Conservation (phyloP, 2,888 invertebrate species). For the Octodonta nipae region DNA sequence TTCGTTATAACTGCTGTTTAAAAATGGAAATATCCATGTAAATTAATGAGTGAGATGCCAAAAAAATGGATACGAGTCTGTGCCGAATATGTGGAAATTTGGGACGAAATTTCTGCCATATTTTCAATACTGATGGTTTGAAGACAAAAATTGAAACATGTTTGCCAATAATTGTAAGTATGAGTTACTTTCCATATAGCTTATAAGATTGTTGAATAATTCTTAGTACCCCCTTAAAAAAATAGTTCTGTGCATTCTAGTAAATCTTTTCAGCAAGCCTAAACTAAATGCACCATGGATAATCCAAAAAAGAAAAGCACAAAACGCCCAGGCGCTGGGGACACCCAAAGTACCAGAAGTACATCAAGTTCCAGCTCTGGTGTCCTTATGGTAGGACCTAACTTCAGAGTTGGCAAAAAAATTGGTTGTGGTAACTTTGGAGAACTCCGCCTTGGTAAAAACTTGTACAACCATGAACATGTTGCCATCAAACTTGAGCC, state of each 20-base stretch:
- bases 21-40: too few relatives aligned
- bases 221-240: too few relatives aligned
- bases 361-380: too few relatives aligned
- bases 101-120: conserved; percentile 28
- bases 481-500: conserved; percentile 99
- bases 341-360: too few relatives aligned
- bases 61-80: conserved; percentile 30
- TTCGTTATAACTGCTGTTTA: too few relatives aligned
- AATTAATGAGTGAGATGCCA: background rate
- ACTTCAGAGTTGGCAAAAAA: conserved; percentile 99
- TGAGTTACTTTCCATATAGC: too few relatives aligned
- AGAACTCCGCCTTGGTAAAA: conserved; percentile 95
- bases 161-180: conserved; percentile 34
- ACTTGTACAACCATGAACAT: conserved; percentile 99
- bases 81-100: conserved; percentile 33
- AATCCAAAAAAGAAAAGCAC: too few relatives aligned
- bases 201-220: too few relatives aligned
- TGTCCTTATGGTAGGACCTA: conserved; percentile 98
- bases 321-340: too few relatives aligned
- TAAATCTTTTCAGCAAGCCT: too few relatives aligned
- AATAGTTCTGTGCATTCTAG: too few relatives aligned
- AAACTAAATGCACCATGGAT: too few relatives aligned
- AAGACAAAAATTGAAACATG: conserved; percentile 35
- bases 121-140: conserved; percentile 33
- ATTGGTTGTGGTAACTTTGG: conserved; percentile 99